These are phyloP conservation scores for Hirtodrosophila cameraria DNA, from an alignment of 2,888 invertebrate genomes.

Conservation along the genomic window DNA sequence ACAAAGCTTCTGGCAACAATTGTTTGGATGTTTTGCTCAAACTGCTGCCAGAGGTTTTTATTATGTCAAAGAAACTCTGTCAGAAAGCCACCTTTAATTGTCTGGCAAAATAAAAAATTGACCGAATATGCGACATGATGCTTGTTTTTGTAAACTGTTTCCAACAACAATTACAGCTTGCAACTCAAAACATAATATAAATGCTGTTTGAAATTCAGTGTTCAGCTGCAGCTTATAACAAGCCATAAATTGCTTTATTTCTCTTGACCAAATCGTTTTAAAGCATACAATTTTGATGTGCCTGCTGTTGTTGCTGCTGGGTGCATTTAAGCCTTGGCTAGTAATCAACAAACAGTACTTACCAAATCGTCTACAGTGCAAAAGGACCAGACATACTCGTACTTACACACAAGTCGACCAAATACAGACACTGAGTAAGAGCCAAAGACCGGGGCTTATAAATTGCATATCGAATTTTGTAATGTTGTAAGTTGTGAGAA, in stretches of 20 bases:
- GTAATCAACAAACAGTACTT: conserved; percentile 74
- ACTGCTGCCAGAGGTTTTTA: too few relatives aligned
- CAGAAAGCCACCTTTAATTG: too few relatives aligned
- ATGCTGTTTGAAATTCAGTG: conserved; percentile 15
- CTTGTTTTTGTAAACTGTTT: neutral
- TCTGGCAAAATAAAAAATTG: too few relatives aligned
- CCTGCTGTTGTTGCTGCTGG: conserved; percentile 58
- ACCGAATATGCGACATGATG: too few relatives aligned
- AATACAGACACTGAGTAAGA: neutral
- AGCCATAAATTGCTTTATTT: conserved; percentile 20
- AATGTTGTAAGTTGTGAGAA: conserved; percentile 69
- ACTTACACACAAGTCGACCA: conserved; percentile 4
- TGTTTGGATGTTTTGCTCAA: too few relatives aligned
- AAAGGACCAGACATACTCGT: conserved; percentile 46
- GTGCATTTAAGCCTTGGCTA: conserved; percentile 68
- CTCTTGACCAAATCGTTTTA: conserved; percentile 62
- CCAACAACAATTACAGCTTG: neutral
- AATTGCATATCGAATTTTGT: conserved; percentile 77
- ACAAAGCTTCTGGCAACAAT: too few relatives aligned
- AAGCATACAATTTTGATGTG: conserved; percentile 52
- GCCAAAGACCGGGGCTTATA: conserved; percentile 43
- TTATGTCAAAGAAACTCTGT: too few relatives aligned
- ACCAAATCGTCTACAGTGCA: conserved; percentile 51
- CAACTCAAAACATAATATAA: neutral
- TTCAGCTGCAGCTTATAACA: conserved; percentile 41